A percentile compares a stretch with the other conserved stretches of the same genome.
These are phyloP conservation scores for Thaumatotibia leucotreta DNA, from an alignment of 1,140 invertebrate species.

Conservation along the genomic window DNA sequence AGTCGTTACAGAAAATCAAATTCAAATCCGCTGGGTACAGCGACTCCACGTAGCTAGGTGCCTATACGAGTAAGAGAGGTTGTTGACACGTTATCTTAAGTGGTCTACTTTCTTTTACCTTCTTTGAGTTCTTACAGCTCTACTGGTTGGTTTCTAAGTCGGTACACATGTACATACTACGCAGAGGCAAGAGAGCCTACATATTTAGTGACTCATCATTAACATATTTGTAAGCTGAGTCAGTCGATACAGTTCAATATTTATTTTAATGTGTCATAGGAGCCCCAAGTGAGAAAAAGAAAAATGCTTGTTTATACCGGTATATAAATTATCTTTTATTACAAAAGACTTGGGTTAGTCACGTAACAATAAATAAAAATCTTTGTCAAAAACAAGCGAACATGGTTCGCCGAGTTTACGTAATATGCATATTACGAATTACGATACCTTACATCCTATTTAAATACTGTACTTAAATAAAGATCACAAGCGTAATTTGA, in stretches of 20 bases:
- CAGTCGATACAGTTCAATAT: neutral
- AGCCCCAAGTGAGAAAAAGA: slow-evolving; percentile 22
- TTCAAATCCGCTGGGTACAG: neutral
- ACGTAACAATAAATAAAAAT: slow-evolving; percentile 70
- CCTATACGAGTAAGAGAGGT: neutral
- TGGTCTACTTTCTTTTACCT: slow-evolving; percentile 5
- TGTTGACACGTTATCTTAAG: slow-evolving; percentile 1
- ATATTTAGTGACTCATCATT: neutral
- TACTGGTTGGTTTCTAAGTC: neutral
- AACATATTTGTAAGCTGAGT: neutral
- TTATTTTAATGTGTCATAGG: neutral
- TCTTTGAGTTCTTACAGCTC: neutral
- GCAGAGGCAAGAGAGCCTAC: neutral
- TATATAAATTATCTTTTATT: slow-evolving; percentile 69
- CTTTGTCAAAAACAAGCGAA: slow-evolving; percentile 63
- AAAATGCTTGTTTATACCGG: slow-evolving; percentile 63
- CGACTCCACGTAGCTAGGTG: too few species aligned
- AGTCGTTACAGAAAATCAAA: neutral
- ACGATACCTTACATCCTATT: slow-evolving; percentile 71
- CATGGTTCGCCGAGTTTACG: slow-evolving; percentile 49
- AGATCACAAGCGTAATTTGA: slow-evolving; percentile 73
- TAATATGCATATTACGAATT: slow-evolving; percentile 76
- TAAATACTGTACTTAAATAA: slow-evolving; percentile 72
- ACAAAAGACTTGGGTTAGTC: slow-evolving; percentile 64
- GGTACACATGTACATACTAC: neutral